Conservation (phyloP, 2,113 vertebrate genomes). For the Scomber scombrus region DNA sequence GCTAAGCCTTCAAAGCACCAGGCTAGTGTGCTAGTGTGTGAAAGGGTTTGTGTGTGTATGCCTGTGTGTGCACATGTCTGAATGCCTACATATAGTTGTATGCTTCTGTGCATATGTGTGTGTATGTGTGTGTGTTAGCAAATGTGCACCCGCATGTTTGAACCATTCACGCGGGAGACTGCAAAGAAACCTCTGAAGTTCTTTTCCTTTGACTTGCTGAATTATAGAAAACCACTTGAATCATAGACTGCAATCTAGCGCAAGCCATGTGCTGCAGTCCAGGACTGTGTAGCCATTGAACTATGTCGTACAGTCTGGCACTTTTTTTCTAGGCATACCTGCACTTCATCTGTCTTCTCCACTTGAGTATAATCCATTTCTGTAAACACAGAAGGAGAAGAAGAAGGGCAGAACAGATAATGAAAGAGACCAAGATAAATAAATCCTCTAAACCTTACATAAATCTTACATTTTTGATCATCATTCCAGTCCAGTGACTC, state of each 20-base stretch:
- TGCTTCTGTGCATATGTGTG: constrained; percentile 9
- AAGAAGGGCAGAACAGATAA: constrained; percentile 28
- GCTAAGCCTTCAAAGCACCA: constrained; percentile 67
- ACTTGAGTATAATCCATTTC: constrained; percentile 54
- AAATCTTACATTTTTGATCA: constrained; percentile 45
- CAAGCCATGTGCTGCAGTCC: constrained; percentile 43
- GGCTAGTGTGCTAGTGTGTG: constrained; percentile 31
- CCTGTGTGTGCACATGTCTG: neutral
- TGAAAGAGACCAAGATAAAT: constrained; percentile 41
- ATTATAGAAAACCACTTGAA: constrained; percentile 72
- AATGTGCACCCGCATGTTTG: constrained; percentile 49
- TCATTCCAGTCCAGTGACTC: constrained; percentile 46
- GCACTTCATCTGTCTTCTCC: constrained; percentile 46
- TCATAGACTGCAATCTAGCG: constrained; percentile 53
- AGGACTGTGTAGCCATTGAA: constrained; percentile 42
- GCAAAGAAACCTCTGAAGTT: constrained; percentile 73
- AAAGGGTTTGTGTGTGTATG: constrained; percentile 19
- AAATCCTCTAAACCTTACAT: constrained; percentile 29
- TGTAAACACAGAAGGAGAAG: constrained; percentile 21
- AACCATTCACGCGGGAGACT: constrained; percentile 63
- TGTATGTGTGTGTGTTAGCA: constrained; percentile 14
- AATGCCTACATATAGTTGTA: neutral
- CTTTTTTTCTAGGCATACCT: constrained; percentile 47
- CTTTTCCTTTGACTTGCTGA: constrained; percentile 69
- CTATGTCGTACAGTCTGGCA: constrained; percentile 36